A percentile compares a stretch with the other conserved stretches of the same genome.
Evolutionary conservation across 2,797 vertebrate species (phyloP).

Genomic region (Lepus oiostolus): DNA sequence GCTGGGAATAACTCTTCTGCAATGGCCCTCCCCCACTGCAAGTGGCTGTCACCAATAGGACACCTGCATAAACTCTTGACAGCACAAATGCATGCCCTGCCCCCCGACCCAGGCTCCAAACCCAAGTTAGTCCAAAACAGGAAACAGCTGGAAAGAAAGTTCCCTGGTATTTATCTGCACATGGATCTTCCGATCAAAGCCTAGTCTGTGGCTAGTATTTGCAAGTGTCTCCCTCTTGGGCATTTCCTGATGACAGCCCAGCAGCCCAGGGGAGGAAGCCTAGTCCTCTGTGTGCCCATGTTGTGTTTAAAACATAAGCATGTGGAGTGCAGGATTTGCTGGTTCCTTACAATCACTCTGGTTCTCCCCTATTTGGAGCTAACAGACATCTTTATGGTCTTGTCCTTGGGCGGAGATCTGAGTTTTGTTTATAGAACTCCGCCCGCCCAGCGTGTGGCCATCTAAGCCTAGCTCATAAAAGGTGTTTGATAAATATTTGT

Average conservation of each 20-base stretch:
- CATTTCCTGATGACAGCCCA: not conserved
- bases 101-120: not conserved
- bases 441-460: not conserved
- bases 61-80: not conserved
- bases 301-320: not conserved
- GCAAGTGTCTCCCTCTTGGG: not conserved
- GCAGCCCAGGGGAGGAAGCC: not conserved
- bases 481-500: not conserved
- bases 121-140: slow-evolving; percentile 38
- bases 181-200: slow-evolving; percentile 11
- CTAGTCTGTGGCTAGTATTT: not conserved
- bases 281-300: not conserved
- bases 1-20: not conserved
- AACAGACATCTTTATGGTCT: no score
- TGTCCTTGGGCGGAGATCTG: not conserved
- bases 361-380: not conserved
- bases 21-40: not conserved
- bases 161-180: not conserved
- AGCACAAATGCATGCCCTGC: not conserved
- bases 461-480: not conserved
- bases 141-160: slow-evolving; percentile 42
- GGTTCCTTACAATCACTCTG: not conserved
- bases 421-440: not conserved
- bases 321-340: not conserved
- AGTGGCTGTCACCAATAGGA: not conserved